phyloP scores from a whole-genome alignment of 2,888 invertebrate genomes.

The Thysanoteuthis rhombus region DNA sequence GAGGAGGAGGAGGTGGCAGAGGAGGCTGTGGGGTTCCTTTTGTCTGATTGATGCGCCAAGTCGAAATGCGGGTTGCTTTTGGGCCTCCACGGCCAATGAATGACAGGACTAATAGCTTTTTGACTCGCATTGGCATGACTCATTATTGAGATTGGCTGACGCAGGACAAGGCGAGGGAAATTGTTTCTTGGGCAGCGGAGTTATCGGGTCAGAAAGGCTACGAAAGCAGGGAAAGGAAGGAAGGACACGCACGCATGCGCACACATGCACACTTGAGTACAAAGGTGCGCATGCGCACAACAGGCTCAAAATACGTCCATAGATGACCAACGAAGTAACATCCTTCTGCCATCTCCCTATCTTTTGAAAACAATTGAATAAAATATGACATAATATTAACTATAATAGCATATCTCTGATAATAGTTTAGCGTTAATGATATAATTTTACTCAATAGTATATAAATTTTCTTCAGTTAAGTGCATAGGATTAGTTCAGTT shows the following conservation, averaged over 20 bases:
- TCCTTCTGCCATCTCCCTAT: background rate
- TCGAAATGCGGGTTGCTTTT: background rate
- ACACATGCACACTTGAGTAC: background rate
- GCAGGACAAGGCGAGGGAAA: background rate
- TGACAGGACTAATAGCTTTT: background rate
- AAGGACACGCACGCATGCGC: too few relatives aligned
- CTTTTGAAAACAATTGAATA: background rate
- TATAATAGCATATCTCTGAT: too few relatives aligned
- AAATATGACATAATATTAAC: background rate
- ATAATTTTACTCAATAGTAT: too few relatives aligned
- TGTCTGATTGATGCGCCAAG: background rate
- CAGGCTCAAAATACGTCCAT: background rate
- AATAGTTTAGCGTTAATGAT: too few relatives aligned
- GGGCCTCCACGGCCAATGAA: background rate
- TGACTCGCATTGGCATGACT: background rate
- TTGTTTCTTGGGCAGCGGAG: background rate
- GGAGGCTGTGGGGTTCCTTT: background rate
- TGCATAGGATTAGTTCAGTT: too few relatives aligned
- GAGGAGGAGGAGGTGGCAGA: background rate
- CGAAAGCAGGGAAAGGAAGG: too few relatives aligned
- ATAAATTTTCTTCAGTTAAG: too few relatives aligned
- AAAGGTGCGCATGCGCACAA: background rate
- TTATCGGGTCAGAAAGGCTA: background rate
- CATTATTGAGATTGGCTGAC: conserved; percentile 12
- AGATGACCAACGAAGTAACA: background rate